A percentile compares a stretch with the other conserved stretches of the same genome.
Evolutionary conservation across 1,140 invertebrate genomes (phyloP).

Genomic region (Drosophila arawakana): DNA sequence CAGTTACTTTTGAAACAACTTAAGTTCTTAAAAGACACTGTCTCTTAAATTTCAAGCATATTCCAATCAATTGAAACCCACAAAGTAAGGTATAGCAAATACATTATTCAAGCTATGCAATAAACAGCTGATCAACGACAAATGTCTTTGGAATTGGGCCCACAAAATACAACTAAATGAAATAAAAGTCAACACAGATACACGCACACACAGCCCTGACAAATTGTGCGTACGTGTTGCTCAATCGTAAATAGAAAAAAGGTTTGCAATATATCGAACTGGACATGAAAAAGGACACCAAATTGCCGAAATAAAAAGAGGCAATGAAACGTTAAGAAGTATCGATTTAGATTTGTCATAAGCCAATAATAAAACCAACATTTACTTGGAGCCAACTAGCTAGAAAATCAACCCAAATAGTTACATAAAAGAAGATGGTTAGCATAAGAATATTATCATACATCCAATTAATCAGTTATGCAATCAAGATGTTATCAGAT

Average conservation of each 20-base stretch:
- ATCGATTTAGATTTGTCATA: constrained; percentile 16
- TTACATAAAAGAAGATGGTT: background rate
- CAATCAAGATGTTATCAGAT: background rate
- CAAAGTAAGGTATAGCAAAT: constrained; percentile 4
- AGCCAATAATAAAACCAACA: constrained; percentile 2
- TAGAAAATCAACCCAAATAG: background rate
- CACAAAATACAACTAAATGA: constrained; percentile 5
- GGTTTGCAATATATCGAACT: constrained; percentile 1
- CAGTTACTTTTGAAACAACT: too few relatives aligned
- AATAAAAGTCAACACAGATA: constrained; percentile 39
- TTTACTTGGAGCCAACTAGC: constrained; percentile 2
- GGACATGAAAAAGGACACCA: constrained; percentile 16
- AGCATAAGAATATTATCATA: background rate
- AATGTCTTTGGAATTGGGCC: constrained; percentile 38
- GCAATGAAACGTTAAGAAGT: constrained; percentile 1
- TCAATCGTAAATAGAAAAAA: constrained; percentile 45
- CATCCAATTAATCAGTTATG: background rate
- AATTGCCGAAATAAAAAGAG: constrained; percentile 26
- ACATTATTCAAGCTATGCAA: constrained; percentile 24
- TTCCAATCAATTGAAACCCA: constrained; percentile 38
- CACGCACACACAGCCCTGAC: constrained; percentile 30
- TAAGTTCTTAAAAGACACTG: too few relatives aligned
- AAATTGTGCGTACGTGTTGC: constrained; percentile 58
- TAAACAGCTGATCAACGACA: constrained; percentile 50
- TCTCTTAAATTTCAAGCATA: background rate